Base-by-base conservation (phyloP, 2,797 vertebrate genomes). In the Anguilla obscura region DNA sequence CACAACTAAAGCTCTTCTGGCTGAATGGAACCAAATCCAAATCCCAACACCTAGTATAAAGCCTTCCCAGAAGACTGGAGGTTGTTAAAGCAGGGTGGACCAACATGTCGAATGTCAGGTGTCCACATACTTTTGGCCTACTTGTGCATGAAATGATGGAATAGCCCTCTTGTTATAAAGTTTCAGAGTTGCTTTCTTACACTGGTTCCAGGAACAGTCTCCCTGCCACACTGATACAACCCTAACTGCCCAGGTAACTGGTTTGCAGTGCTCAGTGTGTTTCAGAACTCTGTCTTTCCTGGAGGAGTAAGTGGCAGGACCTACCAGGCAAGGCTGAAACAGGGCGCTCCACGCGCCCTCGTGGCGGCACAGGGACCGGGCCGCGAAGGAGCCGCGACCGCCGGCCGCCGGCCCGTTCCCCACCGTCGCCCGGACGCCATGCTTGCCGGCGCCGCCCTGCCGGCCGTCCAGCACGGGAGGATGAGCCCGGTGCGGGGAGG, bases 281-380 rank as follows among this genome's bases (percentile, higher is more conserved):
- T 66, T 27, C n/a, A n/a, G n/a, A 66, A 12, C 27, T 69, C 63
- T 60, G 12, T 60, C 58, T n/a, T 66, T 66, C 27, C 14, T 45
- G 36, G 74, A 45, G 10, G 33, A 79, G 36, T 40, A 45, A 79
- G 8, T 21, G 21, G 79, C 79, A 30, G 10, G 89, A 96, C 96
- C 96, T 94, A 96, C 96, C 92, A 96, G 95, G 90, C 94, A 96
- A 45, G 95, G 90, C 6, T 96, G 94, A 0, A 96, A 96, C 91
- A 96, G 92, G 89, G 96, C 94, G 14, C 94, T 95, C 96, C 96
- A 96, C 95, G 96, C 93, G 76, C 96, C 96, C 90, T 96, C 96
- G 0, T 96, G 94, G 90, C 96, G 96, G 89, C 96, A 96, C 93
- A 96, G 96, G 24, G 96, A 95, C 84, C 96, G 96, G 91, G 96